These are phyloP conservation scores for Perizoma affinitatum DNA, from an alignment of 2,888 invertebrate species.

Conservation along the genomic window DNA sequence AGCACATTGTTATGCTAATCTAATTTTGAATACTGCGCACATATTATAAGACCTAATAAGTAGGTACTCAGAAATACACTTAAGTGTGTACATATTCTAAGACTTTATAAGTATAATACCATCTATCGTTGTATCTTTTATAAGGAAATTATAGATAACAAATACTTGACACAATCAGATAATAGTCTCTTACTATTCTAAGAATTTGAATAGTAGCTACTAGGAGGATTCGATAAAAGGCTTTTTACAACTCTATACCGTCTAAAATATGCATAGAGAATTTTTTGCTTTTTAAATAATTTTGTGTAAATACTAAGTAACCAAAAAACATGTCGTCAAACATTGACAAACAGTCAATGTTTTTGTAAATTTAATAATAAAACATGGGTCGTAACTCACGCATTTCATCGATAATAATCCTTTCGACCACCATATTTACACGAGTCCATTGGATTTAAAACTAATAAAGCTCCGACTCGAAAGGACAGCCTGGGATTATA, in stretches of 20 bases:
- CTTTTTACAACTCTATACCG: neutral
- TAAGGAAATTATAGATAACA: conserved; percentile 10
- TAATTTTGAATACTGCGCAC: conserved; percentile 27
- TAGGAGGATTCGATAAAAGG: neutral
- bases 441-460: conserved; percentile 24
- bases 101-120: neutral
- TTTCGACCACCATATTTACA: conserved; percentile 20
- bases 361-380: too few species aligned
- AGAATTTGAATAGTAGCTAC: conserved; percentile 2
- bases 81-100: neutral
- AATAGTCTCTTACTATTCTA: neutral
- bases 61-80: neutral
- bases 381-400: neutral
- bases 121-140: conserved; percentile 10
- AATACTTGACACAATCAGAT: neutral
- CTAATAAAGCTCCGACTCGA: conserved; percentile 23
- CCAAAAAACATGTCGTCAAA: too few species aligned
- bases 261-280: too few species aligned
- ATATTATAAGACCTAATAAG: neutral
- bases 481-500: conserved; percentile 55
- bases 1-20: conserved; percentile 40
- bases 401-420: conserved; percentile 14
- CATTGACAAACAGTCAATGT: too few species aligned
- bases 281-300: too few species aligned
- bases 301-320: too few species aligned